Conservation (phyloP, 2,113 vertebrate species). For the Pholis gunnellus region DNA sequence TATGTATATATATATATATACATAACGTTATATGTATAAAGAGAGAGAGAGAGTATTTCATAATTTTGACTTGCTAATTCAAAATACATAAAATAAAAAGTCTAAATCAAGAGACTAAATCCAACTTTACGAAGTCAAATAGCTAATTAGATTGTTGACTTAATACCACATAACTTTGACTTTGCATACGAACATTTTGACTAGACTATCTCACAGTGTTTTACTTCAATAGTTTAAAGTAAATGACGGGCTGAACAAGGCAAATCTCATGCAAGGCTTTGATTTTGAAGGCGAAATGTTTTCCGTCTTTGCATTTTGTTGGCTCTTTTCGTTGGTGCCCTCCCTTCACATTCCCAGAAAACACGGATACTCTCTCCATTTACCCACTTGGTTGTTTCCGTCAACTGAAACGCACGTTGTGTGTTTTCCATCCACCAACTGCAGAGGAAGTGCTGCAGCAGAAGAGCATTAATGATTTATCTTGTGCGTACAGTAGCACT, state of each 20-base stretch:
- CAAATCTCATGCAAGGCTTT: not conserved
- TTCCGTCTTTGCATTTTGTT: not conserved
- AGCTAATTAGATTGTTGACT: not conserved
- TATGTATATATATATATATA: no score
- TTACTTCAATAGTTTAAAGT: not conserved
- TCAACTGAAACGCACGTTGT: not conserved
- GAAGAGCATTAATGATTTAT: not conserved
- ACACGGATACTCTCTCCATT: not conserved
- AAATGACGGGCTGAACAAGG: not conserved
- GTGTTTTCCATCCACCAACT: not conserved
- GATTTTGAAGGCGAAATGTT: conserved; percentile 13
- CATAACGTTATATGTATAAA: no score
- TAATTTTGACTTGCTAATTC: not conserved
- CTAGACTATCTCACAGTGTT: not conserved
- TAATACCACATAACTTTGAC: not conserved
- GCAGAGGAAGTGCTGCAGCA: not conserved
- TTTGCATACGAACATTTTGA: not conserved
- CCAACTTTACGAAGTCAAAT: not conserved
- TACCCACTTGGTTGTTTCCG: not conserved
- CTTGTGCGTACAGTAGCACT: not conserved
- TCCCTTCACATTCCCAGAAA: not conserved
- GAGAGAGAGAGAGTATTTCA: no score
- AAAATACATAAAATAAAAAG: not conserved
- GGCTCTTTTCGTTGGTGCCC: not conserved
- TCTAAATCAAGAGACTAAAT: not conserved